Conservation (phyloP, 2,888 invertebrate genomes). For the Lasioglossum vierecki region DNA sequence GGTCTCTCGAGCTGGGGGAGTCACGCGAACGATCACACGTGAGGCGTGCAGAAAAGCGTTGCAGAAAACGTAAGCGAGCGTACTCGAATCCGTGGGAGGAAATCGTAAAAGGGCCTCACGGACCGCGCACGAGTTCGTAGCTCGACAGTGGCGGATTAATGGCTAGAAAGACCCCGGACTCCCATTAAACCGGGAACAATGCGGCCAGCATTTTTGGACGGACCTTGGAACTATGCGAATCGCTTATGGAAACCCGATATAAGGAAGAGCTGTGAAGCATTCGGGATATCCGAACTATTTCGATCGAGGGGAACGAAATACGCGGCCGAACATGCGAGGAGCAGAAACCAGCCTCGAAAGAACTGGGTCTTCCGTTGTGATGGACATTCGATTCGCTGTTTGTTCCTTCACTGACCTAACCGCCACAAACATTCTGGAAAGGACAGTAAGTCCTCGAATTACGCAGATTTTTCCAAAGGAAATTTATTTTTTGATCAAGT, state of each 20-base stretch:
- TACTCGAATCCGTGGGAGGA: conserved; percentile 64
- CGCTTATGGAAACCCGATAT: conserved; percentile 53
- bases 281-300: conserved; percentile 30
- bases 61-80: conserved; percentile 56
- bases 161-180: conserved; percentile 54
- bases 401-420: too few relatives aligned
- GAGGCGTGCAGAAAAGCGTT: conserved; percentile 70
- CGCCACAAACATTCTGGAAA: background rate
- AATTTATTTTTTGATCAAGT: too few relatives aligned
- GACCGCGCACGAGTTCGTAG: conserved; percentile 54
- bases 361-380: background rate
- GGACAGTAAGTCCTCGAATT: too few relatives aligned
- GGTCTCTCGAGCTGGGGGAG: conserved; percentile 40
- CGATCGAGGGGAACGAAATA: conserved; percentile 9
- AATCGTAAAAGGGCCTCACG: conserved; percentile 68
- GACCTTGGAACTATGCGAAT: conserved; percentile 4
- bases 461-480: too few relatives aligned
- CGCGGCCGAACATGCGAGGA: background rate
- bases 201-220: conserved; percentile 45
- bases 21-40: conserved; percentile 71
- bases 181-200: conserved; percentile 59
- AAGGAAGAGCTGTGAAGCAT: conserved; percentile 12
- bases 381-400: background rate
- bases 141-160: conserved; percentile 64
- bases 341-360: background rate